These are phyloP conservation scores for Palloptera scutellata DNA, from an alignment of 2,888 invertebrate genomes.

Conservation along the genomic window DNA sequence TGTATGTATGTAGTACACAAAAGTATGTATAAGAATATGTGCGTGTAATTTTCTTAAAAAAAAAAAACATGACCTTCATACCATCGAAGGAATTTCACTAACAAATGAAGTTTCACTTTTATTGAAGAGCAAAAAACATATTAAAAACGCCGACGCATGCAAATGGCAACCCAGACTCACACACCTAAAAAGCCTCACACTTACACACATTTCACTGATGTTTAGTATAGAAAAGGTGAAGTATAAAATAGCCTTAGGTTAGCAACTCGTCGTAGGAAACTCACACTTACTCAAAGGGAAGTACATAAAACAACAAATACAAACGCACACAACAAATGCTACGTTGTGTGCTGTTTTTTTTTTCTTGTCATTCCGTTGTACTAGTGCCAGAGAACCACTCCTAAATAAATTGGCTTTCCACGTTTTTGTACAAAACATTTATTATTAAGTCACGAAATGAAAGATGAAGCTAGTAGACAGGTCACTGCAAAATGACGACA, in stretches of 20 bases:
- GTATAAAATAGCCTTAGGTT: too few relatives aligned
- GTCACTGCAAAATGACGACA: slow-evolving; percentile 14
- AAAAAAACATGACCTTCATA: slow-evolving; percentile 27
- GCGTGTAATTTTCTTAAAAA: not conserved
- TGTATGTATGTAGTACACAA: too few relatives aligned
- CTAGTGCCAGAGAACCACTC: slow-evolving; percentile 30
- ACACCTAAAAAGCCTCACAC: too few relatives aligned
- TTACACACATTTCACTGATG: too few relatives aligned
- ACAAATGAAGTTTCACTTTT: too few relatives aligned
- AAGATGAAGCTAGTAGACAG: slow-evolving; percentile 25
- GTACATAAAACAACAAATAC: not conserved
- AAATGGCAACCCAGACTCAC: too few relatives aligned
- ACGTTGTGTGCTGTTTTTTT: slow-evolving; percentile 18
- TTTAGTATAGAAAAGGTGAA: too few relatives aligned
- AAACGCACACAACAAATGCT: slow-evolving; percentile 12
- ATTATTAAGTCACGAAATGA: slow-evolving; percentile 37
- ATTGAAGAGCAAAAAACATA: too few relatives aligned
- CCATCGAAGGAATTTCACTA: not conserved
- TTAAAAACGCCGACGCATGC: too few relatives aligned
- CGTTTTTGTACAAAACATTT: slow-evolving; percentile 31
- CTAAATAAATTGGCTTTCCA: slow-evolving; percentile 35
- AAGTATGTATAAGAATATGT: slow-evolving; percentile 20
- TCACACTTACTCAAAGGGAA: slow-evolving; percentile 9
- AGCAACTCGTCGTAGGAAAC: not conserved
- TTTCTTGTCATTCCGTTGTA: slow-evolving; percentile 16